These are phyloP conservation scores for Agelastica alni DNA, from an alignment of 2,888 invertebrate genomes.

Conservation along the genomic window DNA sequence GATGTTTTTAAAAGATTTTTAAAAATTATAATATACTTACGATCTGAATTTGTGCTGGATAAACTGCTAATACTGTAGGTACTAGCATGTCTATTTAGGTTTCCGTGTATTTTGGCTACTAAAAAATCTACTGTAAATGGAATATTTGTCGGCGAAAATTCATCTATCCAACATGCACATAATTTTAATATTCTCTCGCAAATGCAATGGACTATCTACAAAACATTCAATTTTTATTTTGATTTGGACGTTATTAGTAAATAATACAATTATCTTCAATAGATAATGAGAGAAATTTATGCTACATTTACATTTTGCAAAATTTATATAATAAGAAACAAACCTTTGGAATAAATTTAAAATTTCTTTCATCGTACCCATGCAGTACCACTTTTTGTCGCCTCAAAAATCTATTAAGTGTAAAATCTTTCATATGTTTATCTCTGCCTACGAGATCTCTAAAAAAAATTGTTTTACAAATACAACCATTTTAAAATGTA, in stretches of 20 bases:
- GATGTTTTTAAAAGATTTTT: too few relatives aligned
- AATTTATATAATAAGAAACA: too few relatives aligned
- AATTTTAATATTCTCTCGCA: conserved; percentile 77
- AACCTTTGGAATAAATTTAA: conserved; percentile 80
- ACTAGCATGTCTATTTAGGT: conserved; percentile 48
- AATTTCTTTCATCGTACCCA: conserved; percentile 76
- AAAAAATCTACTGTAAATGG: conserved; percentile 67
- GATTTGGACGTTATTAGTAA: background rate
- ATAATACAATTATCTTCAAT: background rate
- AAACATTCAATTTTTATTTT: conserved; percentile 22
- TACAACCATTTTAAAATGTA: too few relatives aligned
- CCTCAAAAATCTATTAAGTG: conserved; percentile 70
- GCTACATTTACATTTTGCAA: too few relatives aligned
- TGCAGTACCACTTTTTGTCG: conserved; percentile 75
- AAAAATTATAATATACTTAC: too few relatives aligned
- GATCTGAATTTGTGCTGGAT: conserved; percentile 46
- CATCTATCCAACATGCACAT: conserved; percentile 66
- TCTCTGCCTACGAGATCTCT: conserved; percentile 56
- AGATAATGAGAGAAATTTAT: too few relatives aligned
- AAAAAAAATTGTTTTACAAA: too few relatives aligned
- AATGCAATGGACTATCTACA: conserved; percentile 74
- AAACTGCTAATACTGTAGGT: conserved; percentile 49
- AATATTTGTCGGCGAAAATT: conserved; percentile 60
- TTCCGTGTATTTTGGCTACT: conserved; percentile 45
- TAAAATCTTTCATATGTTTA: conserved; percentile 64